phyloP scores from a whole-genome alignment of 1,140 invertebrate genomes.

The Lasaia peninsularis region DNA sequence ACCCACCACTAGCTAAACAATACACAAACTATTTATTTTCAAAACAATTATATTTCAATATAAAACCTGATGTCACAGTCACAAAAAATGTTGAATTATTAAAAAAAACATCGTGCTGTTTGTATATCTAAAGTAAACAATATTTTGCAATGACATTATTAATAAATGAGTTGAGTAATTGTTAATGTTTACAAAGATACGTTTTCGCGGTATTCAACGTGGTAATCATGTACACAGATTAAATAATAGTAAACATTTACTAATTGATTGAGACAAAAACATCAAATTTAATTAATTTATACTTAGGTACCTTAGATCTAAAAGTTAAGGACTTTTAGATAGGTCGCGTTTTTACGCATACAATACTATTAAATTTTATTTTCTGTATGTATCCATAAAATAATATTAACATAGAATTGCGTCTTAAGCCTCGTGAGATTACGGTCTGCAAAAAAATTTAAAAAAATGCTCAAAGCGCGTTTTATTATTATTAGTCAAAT shows the following conservation, averaged over 20 bases:
- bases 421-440: too few relatives aligned
- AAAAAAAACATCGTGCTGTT: neutral
- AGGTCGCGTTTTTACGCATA: too few relatives aligned
- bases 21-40: constrained; percentile 49
- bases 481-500: too few relatives aligned
- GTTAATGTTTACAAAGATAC: constrained; percentile 26
- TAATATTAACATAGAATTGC: too few relatives aligned
- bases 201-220: constrained; percentile 41
- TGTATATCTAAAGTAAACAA: constrained; percentile 11
- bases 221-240: too few relatives aligned
- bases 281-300: constrained; percentile 1
- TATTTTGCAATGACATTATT: constrained; percentile 20
- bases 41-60: neutral
- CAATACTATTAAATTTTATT: too few relatives aligned
- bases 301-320: too few relatives aligned
- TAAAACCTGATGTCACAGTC: neutral
- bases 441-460: too few relatives aligned
- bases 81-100: neutral
- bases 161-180: constrained; percentile 39
- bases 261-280: neutral
- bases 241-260: neutral
- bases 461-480: too few relatives aligned
- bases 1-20: constrained; percentile 73
- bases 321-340: too few relatives aligned
- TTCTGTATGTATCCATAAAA: too few relatives aligned